phyloP scores from a whole-genome alignment of 2,888 invertebrate species.

The Dyspetes luteomarginatus region DNA sequence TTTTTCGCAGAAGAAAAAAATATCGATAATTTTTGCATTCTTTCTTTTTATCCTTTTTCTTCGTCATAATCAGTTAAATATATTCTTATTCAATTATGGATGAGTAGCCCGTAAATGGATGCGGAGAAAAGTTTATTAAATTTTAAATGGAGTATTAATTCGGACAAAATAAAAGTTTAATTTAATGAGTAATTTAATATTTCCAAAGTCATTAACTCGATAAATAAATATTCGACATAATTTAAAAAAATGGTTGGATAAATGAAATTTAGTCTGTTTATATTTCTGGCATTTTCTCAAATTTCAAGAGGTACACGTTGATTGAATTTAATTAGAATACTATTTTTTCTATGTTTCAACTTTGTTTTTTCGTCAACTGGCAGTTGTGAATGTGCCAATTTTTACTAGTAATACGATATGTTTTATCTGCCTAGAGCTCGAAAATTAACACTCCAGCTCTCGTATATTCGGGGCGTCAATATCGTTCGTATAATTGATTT shows the following conservation, averaged over 20 bases:
- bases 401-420: neutral
- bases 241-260: neutral
- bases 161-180: neutral
- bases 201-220: neutral
- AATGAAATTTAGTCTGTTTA: neutral
- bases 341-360: neutral
- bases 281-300: too few relatives aligned
- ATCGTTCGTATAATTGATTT: neutral
- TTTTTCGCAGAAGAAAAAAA: conserved; percentile 23
- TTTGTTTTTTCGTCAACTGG: neutral
- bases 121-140: neutral
- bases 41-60: neutral
- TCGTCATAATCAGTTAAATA: neutral
- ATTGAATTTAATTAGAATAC: neutral
- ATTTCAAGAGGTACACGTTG: neutral
- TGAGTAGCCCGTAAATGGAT: neutral
- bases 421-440: neutral
- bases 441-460: conserved; percentile 13
- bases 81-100: neutral
- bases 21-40: conserved; percentile 8
- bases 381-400: neutral
- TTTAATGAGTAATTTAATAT: too few relatives aligned
- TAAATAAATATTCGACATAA: neutral
- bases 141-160: neutral
- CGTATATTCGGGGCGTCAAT: conserved; percentile 15